These are phyloP conservation scores for Tridacna crocea DNA, from an alignment of 2,888 invertebrate genomes.

Conservation along the genomic window DNA sequence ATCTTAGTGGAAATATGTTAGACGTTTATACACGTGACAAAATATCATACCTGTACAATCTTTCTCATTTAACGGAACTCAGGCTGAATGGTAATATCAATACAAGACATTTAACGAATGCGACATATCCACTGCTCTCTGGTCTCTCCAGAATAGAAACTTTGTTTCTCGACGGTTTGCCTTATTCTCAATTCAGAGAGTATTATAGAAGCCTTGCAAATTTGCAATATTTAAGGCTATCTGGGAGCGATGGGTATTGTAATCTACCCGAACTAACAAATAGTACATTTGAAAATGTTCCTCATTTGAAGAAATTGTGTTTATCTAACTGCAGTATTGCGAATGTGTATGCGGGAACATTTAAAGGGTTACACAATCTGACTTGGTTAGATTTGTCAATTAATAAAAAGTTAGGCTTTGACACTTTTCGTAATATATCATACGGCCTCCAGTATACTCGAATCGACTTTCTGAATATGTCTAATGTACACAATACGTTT, in stretches of 20 bases:
- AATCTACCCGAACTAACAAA: neutral
- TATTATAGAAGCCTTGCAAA: neutral
- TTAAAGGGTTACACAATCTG: slow-evolving; percentile 16
- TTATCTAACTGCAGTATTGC: slow-evolving; percentile 31
- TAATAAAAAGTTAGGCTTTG: slow-evolving; percentile 36
- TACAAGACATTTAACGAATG: too few relatives aligned
- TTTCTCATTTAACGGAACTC: neutral
- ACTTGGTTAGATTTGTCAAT: slow-evolving; percentile 33
- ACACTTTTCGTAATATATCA: slow-evolving; percentile 24
- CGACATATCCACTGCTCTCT: neutral
- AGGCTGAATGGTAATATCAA: neutral
- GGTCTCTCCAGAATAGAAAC: neutral
- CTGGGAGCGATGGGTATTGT: neutral
- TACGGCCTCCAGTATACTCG: slow-evolving; percentile 39
- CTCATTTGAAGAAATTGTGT: neutral
- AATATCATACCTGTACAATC: neutral
- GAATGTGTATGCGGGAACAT: slow-evolving; percentile 31
- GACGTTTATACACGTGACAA: neutral
- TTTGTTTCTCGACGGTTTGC: slow-evolving; percentile 6
- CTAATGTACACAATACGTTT: slow-evolving; percentile 33
- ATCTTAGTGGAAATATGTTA: neutral
- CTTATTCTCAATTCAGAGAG: neutral
- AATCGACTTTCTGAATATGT: slow-evolving; percentile 27
- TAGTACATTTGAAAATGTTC: slow-evolving; percentile 1
- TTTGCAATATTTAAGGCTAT: neutral